Conservation (phyloP, 2,113 vertebrate species). For the Labrus mixtus region DNA sequence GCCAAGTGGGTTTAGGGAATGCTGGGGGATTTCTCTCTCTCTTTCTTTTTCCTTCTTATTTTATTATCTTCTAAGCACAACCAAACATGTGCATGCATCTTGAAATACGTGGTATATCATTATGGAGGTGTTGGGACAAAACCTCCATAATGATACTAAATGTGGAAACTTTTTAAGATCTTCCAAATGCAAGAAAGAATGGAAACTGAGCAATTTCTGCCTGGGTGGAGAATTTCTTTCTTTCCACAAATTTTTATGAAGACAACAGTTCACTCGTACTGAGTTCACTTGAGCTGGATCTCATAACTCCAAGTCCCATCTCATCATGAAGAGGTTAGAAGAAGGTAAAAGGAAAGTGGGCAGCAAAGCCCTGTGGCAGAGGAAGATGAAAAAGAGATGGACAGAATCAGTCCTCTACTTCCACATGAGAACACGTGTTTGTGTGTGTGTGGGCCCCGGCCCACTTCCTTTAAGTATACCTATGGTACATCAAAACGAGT, state of each 20-base stretch:
- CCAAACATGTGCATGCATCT: neutral
- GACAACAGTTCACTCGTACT: slow-evolving; percentile 20
- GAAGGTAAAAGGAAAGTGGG: slow-evolving; percentile 13
- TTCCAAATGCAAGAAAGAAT: slow-evolving; percentile 37
- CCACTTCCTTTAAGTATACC: neutral
- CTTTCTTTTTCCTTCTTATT: neutral
- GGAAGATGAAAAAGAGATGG: slow-evolving; percentile 26
- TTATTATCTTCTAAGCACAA: neutral
- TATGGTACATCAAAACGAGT: slow-evolving; percentile 9
- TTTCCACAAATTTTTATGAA: slow-evolving; percentile 23
- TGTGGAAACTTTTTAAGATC: slow-evolving; percentile 42
- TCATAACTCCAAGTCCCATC: slow-evolving; percentile 19
- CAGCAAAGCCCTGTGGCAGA: neutral
- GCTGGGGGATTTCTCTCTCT: slow-evolving; percentile 14
- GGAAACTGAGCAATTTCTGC: slow-evolving; percentile 48
- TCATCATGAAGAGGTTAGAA: slow-evolving; percentile 17
- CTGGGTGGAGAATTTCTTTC: slow-evolving; percentile 38
- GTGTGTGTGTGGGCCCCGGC: neutral
- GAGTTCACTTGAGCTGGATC: slow-evolving; percentile 1
- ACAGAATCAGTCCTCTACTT: slow-evolving; percentile 15
- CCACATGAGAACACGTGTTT: slow-evolving; percentile 13
- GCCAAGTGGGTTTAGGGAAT: slow-evolving; percentile 37
- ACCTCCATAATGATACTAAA: slow-evolving; percentile 30
- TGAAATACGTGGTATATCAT: neutral
- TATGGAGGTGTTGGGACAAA: slow-evolving; percentile 33